These are phyloP conservation scores for Heteronetta atricapilla DNA, from an alignment of 2,113 vertebrate genomes.

Conservation along the genomic window DNA sequence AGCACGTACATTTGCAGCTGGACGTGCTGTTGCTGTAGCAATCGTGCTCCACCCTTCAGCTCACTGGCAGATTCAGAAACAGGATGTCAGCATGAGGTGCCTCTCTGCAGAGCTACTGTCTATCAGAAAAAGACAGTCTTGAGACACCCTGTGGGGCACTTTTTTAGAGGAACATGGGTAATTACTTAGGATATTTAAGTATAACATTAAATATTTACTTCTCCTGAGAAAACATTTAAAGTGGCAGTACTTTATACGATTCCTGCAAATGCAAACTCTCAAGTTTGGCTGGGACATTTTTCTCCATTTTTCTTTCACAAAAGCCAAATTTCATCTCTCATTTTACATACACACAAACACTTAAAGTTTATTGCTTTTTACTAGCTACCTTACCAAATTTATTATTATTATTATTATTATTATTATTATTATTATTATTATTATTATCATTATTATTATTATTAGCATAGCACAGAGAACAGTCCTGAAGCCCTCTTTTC, in stretches of 20 bases:
- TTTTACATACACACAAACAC: background rate
- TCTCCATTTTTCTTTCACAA: conserved; percentile 30
- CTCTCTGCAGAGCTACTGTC: conserved; percentile 38
- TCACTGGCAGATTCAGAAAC: conserved; percentile 62
- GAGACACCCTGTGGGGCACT: conserved; percentile 34
- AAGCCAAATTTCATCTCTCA: conserved; percentile 18
- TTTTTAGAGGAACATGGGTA: conserved; percentile 39
- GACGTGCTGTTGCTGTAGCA: conserved; percentile 68
- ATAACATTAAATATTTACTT: conserved; percentile 69
- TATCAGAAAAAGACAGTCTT: conserved; percentile 53
- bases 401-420: background rate
- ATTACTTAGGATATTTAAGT: conserved; percentile 63
- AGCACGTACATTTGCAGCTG: conserved; percentile 53
- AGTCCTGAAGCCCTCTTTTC: conserved; percentile 13
- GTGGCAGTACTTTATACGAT: conserved; percentile 57
- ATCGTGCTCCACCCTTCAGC: background rate
- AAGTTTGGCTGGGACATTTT: background rate
- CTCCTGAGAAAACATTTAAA: conserved; percentile 70
- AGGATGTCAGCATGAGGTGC: conserved; percentile 50
- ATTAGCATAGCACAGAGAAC: background rate
- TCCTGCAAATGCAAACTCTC: conserved; percentile 31
- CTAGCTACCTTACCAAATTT: background rate
- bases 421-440: background rate
- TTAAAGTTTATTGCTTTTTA: background rate
- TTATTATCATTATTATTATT: background rate